phyloP scores from a whole-genome alignment of 2,797 vertebrate species.

The Melanogrammus aeglefinus region DNA sequence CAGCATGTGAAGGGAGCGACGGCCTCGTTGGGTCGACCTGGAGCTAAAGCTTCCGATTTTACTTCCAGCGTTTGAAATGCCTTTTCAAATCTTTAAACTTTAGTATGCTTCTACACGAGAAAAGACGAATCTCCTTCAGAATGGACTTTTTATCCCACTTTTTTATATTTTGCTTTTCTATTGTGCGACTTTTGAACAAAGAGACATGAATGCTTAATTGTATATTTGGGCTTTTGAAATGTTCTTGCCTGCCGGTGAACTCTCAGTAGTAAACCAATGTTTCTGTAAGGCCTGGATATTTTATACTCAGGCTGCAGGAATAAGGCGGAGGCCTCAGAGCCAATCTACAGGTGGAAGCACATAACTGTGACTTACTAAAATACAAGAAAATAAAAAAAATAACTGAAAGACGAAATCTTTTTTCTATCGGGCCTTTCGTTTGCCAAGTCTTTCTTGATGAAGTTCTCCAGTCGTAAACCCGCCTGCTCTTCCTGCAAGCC shows the following conservation, averaged over 20 bases:
- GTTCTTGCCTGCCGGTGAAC: not conserved
- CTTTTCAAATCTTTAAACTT: not conserved
- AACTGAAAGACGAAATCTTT: not conserved
- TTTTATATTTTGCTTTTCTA: not conserved
- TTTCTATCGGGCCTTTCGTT: not conserved
- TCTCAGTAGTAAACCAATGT: not conserved
- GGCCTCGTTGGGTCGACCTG: conserved; percentile 24
- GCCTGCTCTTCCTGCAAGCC: not conserved
- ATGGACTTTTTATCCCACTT: not conserved
- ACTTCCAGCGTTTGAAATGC: not conserved
- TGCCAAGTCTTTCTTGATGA: not conserved
- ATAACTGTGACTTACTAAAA: not conserved
- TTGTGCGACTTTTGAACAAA: not conserved
- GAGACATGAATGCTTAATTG: not conserved
- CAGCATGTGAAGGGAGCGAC: conserved; percentile 54
- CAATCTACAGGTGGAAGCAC: not conserved
- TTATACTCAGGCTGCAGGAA: not conserved
- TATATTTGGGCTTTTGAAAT: not conserved
- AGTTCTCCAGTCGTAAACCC: not conserved
- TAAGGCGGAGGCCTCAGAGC: not conserved
- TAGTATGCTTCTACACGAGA: not conserved
- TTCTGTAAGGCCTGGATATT: not conserved
- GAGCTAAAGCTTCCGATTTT: not conserved
- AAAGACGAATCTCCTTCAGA: not conserved
- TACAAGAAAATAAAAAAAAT: not conserved